Evolutionary conservation across 2,888 invertebrate genomes (phyloP), one percentile per base, ranked within the genome.

Genomic region (Tupiocoris notatus): DNA sequence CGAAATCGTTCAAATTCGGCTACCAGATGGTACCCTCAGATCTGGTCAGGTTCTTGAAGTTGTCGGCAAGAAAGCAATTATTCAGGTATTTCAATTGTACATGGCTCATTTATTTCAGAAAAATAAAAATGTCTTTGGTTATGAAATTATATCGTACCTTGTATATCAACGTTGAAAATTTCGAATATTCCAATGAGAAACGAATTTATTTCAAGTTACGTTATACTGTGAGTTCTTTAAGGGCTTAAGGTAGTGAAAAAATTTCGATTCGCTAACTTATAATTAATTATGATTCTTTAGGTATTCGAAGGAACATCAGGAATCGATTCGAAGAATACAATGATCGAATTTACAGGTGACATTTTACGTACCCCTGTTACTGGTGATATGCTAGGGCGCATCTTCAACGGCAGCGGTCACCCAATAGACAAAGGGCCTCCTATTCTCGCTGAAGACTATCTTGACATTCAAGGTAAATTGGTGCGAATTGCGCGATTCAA

Each of bases 251-350:
- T 12, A 54, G 54, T 54, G 7, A 54, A 54, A 12, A 54, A 12
- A 9, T 7, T 54, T 54, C 7, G 12, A 54, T 54, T 54, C 12
- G 54, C n/a, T n/a, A n/a, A n/a, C n/a, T n/a, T n/a, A n/a, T n/a
- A n/a, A n/a, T 20, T 9, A n/a, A n/a, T n/a, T 64, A 18, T 17
- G 17, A 12, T 24, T 61, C 39, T 1, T 75, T 17, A 94, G 85
- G 99, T 99, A 79, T 99, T 99, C 85, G 99, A 99, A 85, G 99
- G 99, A 61, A 99, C 99, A 54, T 96, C 98, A 0, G 99, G 99
- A 79, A 99, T 99, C 83, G 99, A 99, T 86, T 99, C 99, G 76
- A 99, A 98, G 86, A 94, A 99, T 88, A 99, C 99, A 70, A 89
- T 96, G 71, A 98, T 98, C 85, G 99, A 99, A 87, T 99, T 99